A percentile compares a stretch with the other conserved stretches of the same genome.
Evolutionary conservation across 2,113 vertebrate genomes (phyloP).

Genomic region (Mustela nigripes): DNA sequence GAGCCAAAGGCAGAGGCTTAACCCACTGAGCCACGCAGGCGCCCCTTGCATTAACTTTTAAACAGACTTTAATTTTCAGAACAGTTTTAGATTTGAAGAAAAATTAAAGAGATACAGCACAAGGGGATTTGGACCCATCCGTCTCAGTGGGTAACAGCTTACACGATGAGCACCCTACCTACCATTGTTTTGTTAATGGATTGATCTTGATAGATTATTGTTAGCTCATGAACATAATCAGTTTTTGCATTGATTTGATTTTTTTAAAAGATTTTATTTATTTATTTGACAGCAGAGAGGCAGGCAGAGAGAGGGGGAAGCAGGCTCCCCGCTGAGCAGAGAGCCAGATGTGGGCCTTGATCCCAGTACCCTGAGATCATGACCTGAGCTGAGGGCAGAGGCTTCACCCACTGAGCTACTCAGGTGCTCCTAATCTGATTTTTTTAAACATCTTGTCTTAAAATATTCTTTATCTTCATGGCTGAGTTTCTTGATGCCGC

Average conservation of each 20-base stretch:
- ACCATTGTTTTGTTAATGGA: neutral
- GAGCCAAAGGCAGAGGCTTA: neutral
- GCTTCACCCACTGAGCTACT: no score
- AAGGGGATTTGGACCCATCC: no score
- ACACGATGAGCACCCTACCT: rapidly evolving
- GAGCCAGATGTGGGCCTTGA: no score
- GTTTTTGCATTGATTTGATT: neutral
- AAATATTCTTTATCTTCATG: neutral
- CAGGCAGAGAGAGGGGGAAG: no score
- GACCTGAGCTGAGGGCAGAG: no score
- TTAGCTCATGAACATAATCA: neutral
- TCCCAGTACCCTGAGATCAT: no score
- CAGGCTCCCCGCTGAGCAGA: no score
- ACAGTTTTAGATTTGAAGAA: neutral
- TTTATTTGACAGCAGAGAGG: no score
- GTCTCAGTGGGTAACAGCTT: neutral
- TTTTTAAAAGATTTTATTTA: neutral
- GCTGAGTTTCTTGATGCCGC: no score
- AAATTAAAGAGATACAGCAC: neutral
- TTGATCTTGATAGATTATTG: neutral
- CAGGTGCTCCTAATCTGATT: no score
- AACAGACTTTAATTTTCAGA: constrained; percentile 9
- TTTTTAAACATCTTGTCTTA: neutral
- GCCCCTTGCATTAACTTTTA: neutral
- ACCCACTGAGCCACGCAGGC: neutral